Base-by-base conservation (phyloP, 2,797 vertebrate genomes). In the Molossus molossus region DNA sequence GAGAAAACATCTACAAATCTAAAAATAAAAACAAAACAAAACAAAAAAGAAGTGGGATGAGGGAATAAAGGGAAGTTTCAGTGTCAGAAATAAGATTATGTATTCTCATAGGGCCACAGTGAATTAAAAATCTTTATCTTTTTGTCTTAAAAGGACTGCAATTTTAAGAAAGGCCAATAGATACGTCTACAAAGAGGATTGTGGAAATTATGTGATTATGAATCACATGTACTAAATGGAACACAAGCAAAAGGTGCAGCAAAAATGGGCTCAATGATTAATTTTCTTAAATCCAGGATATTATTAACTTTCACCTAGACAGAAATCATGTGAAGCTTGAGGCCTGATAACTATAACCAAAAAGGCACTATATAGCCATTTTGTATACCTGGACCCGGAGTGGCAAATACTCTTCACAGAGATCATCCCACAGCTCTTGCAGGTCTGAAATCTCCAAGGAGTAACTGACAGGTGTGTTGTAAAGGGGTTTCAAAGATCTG, bases 401-500 rank as follows among this genome's bases (percentile, higher is more conserved):
- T 0, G 99, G 99, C 90, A 99, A 97, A 67, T 99, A 99, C 94
- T 99, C 99, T 77, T 99, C 98, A 95, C 98, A 99, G 29, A 99
- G 98, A 92, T 99, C 99, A 94, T 99, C 96, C 99, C 99, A 99
- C 96, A 99, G 98, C 95, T 99, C 99, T 97, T 99, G 99, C 91
- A 99, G 98, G 45, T 99, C 99, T 6, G 98, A 97, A 95, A 99
- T 97, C 90, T 99, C 99, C 92, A 98, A 96, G 95, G 98, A 98
- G 90, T 99, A 98, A 79, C 98, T 98, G 97, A 98, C 97, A 97
- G 98, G 40, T 97, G 97, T 96, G 98, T 96, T 98, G 97, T 73
- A 98, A 91, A 97, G 97, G 67, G 97, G 89, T 96, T 99, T 99
- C n/a, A 98, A 97, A 93, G 96, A 84, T 95, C 97, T 93, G 5